These are phyloP conservation scores for Lordiphosa fenestrarum DNA, from an alignment of 2,888 invertebrate species.

Conservation along the genomic window DNA sequence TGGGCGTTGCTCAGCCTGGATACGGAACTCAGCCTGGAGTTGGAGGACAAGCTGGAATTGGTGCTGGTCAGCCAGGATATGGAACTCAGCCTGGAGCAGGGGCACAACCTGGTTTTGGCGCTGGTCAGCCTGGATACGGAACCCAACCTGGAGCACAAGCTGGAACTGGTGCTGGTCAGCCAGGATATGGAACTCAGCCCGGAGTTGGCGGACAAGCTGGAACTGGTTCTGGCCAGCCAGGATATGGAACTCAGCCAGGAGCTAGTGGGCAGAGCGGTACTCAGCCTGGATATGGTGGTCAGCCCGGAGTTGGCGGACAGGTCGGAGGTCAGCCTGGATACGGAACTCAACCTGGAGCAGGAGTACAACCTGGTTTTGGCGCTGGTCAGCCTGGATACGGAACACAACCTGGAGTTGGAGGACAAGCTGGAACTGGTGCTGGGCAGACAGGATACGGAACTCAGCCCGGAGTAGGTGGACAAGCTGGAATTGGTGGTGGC, in stretches of 20 bases:
- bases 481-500: no score
- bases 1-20: constrained; percentile 15
- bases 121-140: constrained; percentile 23
- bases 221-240: constrained; percentile 7
- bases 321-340: constrained; percentile 8
- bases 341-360: constrained; percentile 3
- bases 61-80: not conserved
- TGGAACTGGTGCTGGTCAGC: not conserved
- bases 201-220: constrained; percentile 6
- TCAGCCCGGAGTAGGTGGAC: constrained; percentile 2
- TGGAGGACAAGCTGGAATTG: constrained; percentile 3
- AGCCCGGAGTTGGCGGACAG: constrained; percentile 9
- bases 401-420: constrained; percentile 7
- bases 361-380: constrained; percentile 11
- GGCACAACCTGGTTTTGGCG: constrained; percentile 17
- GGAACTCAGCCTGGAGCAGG: constrained; percentile 2
- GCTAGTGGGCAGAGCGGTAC: constrained; percentile 19
- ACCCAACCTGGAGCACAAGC: not conserved
- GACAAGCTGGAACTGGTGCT: constrained; percentile 8
- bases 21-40: constrained; percentile 17
- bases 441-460: constrained; percentile 9
- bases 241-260: constrained; percentile 5
- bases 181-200: not conserved
- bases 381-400: constrained; percentile 17
- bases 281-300: constrained; percentile 11